Evolutionary conservation across 1,140 invertebrate genomes (phyloP).

Genomic region (Drosophila lacertosa): DNA sequence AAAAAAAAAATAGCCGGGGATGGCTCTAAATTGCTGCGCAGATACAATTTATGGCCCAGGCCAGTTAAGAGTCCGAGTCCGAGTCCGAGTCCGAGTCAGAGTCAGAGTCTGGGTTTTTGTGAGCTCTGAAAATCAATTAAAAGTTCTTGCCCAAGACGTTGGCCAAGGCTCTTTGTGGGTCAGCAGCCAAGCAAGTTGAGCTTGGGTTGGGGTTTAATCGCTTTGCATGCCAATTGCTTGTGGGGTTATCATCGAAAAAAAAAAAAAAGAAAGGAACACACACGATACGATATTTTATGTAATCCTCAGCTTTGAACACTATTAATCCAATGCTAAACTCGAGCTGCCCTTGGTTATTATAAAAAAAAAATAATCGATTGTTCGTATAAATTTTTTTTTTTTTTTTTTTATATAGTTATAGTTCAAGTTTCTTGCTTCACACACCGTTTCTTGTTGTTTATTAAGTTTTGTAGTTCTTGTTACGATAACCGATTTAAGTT

Average conservation of each 20-base stretch:
- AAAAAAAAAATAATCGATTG: conserved; percentile 24
- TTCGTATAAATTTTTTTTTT: conserved; percentile 24
- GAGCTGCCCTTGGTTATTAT: conserved; percentile 22
- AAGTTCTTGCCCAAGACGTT: conserved; percentile 75
- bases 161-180: conserved; percentile 48
- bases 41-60: conserved; percentile 75
- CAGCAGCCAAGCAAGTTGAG: conserved; percentile 14
- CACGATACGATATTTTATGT: conserved; percentile 25
- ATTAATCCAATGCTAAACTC: conserved; percentile 47
- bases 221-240: conserved; percentile 50
- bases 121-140: conserved; percentile 76
- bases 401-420: too few relatives aligned
- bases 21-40: conserved; percentile 70
- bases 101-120: conserved; percentile 34
- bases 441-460: conserved; percentile 32
- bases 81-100: conserved; percentile 23
- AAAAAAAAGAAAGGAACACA: conserved; percentile 12
- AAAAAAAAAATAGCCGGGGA: conserved; percentile 54
- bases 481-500: conserved; percentile 51
- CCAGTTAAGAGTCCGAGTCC: conserved; percentile 64
- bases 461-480: conserved; percentile 5
- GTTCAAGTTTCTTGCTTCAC: conserved; percentile 25
- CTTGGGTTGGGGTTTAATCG: conserved; percentile 18
- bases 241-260: conserved; percentile 28
- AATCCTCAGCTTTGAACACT: conserved; percentile 41